phyloP scores from a whole-genome alignment of 2,797 vertebrate genomes.

The Silurus aristotelis region DNA sequence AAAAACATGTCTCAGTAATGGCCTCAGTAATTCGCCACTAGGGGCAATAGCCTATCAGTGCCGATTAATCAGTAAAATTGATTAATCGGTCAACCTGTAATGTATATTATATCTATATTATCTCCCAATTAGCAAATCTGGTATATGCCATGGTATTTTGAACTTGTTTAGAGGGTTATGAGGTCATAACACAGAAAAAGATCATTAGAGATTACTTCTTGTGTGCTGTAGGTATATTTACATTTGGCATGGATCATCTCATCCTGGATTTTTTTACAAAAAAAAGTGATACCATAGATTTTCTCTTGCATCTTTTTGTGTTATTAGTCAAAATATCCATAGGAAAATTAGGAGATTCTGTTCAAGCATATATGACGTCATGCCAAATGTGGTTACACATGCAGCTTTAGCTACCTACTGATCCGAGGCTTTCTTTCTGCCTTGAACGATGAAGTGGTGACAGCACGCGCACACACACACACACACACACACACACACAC shows the following conservation, averaged over 20 bases:
- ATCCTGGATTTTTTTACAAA: background rate
- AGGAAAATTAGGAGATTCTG: background rate
- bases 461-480: background rate
- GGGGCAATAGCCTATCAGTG: no score
- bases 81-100: no score
- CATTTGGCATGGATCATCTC: background rate
- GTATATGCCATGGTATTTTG: background rate
- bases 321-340: background rate
- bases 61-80: no score
- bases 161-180: background rate
- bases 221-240: background rate
- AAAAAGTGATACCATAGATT: no score
- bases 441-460: background rate
- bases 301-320: background rate
- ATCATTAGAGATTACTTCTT: background rate
- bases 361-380: background rate
- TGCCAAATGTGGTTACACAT: no score
- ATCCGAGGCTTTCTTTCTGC: background rate
- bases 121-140: background rate
- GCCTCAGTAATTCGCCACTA: no score
- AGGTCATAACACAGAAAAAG: background rate
- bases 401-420: background rate
- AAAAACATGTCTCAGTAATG: no score
- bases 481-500: no score
- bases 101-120: background rate